Evolutionary conservation across 2,888 invertebrate species (phyloP).

Genomic region (Caradrina kadenii): DNA sequence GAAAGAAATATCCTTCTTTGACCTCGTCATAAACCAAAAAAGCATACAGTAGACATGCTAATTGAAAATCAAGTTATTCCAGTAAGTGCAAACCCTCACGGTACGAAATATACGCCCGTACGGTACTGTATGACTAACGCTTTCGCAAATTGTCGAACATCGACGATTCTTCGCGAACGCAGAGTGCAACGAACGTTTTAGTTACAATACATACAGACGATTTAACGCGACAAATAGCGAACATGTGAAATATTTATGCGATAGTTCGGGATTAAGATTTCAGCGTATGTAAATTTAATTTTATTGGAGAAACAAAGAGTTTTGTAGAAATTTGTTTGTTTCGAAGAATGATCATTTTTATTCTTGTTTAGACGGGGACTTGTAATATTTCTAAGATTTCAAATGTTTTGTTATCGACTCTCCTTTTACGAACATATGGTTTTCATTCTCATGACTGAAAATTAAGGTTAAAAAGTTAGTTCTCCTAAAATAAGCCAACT

Average conservation of each 20-base stretch:
- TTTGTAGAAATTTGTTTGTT: slow-evolving; percentile 2
- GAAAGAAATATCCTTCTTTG: slow-evolving; percentile 16
- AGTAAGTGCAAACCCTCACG: slow-evolving; percentile 56
- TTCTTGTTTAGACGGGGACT: background rate
- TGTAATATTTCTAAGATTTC: background rate
- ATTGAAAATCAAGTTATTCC: slow-evolving; percentile 57
- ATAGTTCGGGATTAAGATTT: slow-evolving; percentile 52
- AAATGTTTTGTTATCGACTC: slow-evolving; percentile 8
- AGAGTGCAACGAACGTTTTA: slow-evolving; percentile 75
- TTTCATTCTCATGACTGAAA: background rate
- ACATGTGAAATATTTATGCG: slow-evolving; percentile 52
- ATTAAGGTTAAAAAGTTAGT: background rate
- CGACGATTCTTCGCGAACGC: slow-evolving; percentile 55
- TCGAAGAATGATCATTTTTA: background rate
- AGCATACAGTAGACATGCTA: slow-evolving; percentile 29
- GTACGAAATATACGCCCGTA: slow-evolving; percentile 58
- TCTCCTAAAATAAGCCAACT: too few species aligned
- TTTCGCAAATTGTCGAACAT: slow-evolving; percentile 70
- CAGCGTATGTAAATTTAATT: slow-evolving; percentile 54
- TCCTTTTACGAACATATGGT: background rate
- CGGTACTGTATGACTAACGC: slow-evolving; percentile 59
- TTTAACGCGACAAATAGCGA: slow-evolving; percentile 65
- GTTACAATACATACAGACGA: slow-evolving; percentile 64
- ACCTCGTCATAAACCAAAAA: slow-evolving; percentile 35
- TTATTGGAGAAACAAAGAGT: slow-evolving; percentile 31